Percentiles rank a stretch among this genome's conserved stretches.
phyloP scores from a whole-genome alignment of 2,113 vertebrate species.

The Gobiocypris rarus region DNA sequence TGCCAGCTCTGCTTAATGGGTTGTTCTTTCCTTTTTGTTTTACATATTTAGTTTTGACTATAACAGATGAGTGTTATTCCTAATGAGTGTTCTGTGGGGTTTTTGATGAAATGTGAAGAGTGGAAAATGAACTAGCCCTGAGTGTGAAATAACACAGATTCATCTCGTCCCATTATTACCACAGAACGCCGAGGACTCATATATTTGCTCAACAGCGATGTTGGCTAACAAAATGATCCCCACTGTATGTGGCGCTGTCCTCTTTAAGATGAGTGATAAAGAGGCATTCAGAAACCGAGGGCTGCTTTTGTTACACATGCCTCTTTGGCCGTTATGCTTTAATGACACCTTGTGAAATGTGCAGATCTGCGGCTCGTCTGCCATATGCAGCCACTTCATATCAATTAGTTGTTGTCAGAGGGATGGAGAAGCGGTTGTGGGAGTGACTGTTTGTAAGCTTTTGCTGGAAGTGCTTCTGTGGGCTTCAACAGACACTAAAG shows the following conservation, averaged over 20 bases:
- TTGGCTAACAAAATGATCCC: slow-evolving; percentile 16
- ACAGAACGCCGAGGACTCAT: background rate
- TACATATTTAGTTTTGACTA: background rate
- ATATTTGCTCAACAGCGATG: slow-evolving; percentile 12
- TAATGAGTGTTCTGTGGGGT: slow-evolving; percentile 17
- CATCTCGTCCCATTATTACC: slow-evolving; percentile 23
- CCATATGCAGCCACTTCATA: slow-evolving; percentile 89
- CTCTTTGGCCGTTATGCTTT: slow-evolving; percentile 83
- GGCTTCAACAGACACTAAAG: no score
- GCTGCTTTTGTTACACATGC: slow-evolving; percentile 83
- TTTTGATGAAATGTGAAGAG: slow-evolving; percentile 21
- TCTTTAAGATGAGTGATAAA: slow-evolving; percentile 48
- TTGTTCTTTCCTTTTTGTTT: background rate
- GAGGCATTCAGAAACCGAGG: slow-evolving; percentile 67
- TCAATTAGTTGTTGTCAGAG: slow-evolving; percentile 90
- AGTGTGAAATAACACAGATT: slow-evolving; percentile 30
- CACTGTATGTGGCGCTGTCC: background rate
- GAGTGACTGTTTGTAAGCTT: slow-evolving; percentile 60
- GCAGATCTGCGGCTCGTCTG: slow-evolving; percentile 83
- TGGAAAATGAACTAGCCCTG: slow-evolving; percentile 5
- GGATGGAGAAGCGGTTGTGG: slow-evolving; percentile 73
- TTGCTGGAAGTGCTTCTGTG: slow-evolving; percentile 81
- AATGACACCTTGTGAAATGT: slow-evolving; percentile 85
- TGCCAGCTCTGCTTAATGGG: slow-evolving; percentile 9
- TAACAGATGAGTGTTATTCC: slow-evolving; percentile 21